Evolutionary conservation across 2,797 vertebrate genomes (phyloP), one percentile per base, ranked within the genome.

Genomic region (Pseudochromis fuscus): DNA sequence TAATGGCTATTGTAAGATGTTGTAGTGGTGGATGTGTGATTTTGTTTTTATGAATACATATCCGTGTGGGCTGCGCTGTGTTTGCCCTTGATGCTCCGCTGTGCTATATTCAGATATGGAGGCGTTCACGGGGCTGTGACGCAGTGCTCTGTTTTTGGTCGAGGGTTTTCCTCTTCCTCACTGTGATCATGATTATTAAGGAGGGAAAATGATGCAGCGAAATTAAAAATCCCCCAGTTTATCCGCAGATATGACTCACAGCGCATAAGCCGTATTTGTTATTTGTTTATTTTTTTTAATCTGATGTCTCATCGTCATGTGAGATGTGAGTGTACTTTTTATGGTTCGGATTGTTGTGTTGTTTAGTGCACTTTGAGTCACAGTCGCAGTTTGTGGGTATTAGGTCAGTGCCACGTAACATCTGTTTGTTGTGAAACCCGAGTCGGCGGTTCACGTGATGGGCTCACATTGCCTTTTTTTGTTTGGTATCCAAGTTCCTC

Each of bases 341-440:
- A n/a, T 67, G 31, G 72, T 77, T 68, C 66, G 58, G 51, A 48
- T 35, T 63, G 33, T 75, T 82, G 18, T 76, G 75, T 40, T 62
- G 50, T 58, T 68, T 30, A 3, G 40, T 59, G 15, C 60, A 38
- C 73, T 62, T 30, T 71, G 83, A 87, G 46, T 84, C 81, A 72
- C 45, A 19, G 51, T 21, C 61, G 28, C 65, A 62, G 46, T 66
- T 68, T 72, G 69, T 80, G 79, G 64, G 61, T 80, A 50, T 83
- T 84, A 72, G 85, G 85, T 81, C 87, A 78, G 75, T 81, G 88
- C 91, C 93, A 84, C 77, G 91, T 93, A 93, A 90, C 94, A 93
- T 94, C 94, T 96, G 96, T 96, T 96, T 99, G 97, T 98, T 99
- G 96, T 98, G 97, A 97, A 97, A 98, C 93, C 88, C 3, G 95